Evolutionary conservation across 2,797 vertebrate genomes (phyloP).

Genomic region (Nyctibius grandis): DNA sequence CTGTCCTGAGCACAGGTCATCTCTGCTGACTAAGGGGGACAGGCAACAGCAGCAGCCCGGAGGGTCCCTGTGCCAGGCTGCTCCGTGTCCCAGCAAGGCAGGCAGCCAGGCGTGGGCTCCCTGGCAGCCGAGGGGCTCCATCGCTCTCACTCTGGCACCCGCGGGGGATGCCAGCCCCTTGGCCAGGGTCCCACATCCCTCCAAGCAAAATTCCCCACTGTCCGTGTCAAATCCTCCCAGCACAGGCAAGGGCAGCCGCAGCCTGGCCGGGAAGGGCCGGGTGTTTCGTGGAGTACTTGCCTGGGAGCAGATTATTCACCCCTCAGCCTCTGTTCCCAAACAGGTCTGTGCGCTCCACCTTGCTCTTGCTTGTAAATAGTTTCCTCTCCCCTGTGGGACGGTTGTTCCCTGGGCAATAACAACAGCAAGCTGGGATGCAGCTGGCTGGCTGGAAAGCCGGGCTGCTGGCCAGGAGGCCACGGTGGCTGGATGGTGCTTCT

Average conservation of each 20-base stretch:
- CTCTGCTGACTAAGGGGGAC: background rate
- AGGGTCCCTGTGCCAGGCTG: background rate
- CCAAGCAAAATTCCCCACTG: background rate
- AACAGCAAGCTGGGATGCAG: background rate
- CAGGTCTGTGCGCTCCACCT: conserved; percentile 50
- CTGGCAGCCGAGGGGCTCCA: background rate
- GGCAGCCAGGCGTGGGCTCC: background rate
- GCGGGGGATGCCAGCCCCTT: background rate
- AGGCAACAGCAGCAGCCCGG: background rate
- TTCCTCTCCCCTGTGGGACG: background rate
- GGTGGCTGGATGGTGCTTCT: background rate
- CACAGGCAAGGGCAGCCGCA: background rate
- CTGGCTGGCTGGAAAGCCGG: background rate
- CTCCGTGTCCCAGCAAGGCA: background rate
- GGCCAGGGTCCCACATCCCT: background rate
- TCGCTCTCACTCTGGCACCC: background rate
- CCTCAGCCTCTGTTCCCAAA: background rate
- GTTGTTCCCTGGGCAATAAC: background rate
- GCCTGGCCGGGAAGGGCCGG: background rate
- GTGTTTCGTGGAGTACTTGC: background rate
- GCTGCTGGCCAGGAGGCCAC: background rate
- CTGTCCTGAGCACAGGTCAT: background rate
- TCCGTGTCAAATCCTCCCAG: background rate
- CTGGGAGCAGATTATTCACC: conserved; percentile 31
- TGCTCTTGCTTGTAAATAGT: background rate